Base-by-base conservation (phyloP, 2,113 vertebrate genomes). In the Platysternon megacephalum region DNA sequence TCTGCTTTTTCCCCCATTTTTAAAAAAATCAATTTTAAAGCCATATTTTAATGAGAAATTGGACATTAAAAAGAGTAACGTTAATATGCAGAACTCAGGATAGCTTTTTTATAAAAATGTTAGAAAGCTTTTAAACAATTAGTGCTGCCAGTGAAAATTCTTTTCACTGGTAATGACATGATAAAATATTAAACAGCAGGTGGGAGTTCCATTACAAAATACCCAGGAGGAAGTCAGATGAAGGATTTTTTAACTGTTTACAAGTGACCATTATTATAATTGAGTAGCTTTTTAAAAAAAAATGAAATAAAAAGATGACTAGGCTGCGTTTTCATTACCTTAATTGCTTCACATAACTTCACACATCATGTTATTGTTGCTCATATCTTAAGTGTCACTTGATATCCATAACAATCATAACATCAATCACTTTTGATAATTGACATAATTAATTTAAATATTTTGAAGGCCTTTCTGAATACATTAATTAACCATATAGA, bases 401-500 rank as follows among this genome's bases (percentile, higher is more conserved):
- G n/a, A 88, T 95, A 88, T 93, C 97, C 93, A 93, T 95, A 91
- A 68, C 93, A 94, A 93, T 87, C 95, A 93, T 88, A 94, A 92
- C 94, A 56, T 46, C 58, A 81, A 87, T 95, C n/a, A 95, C 87
- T 91, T 91, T 56, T 14, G 8, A 72, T 97, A 97, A 98, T 88
- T 95, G 82, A 97, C 97, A 39, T 61, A n/a, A 90, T 85, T 82
- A 91, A 96, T 94, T 97, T 56, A 83, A 88, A 92, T 68, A 92
- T 72, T 93, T 98, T 93, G 90, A 91, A 97, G 93, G 56, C 86
- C 52, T 52, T 96, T 95, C 82, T 96, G 93, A 95, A 98, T 98
- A 97, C 85, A 97, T 96, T 91, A 98, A 84, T 80, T 94, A 97
- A 94, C 90, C 87, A 95, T 89, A 89, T 1, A 32, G 82, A 58